A percentile compares a stretch with the other conserved stretches of the same genome.
These are phyloP conservation scores for Heliconius hortense DNA, from an alignment of 2,888 invertebrate genomes.

Conservation along the genomic window DNA sequence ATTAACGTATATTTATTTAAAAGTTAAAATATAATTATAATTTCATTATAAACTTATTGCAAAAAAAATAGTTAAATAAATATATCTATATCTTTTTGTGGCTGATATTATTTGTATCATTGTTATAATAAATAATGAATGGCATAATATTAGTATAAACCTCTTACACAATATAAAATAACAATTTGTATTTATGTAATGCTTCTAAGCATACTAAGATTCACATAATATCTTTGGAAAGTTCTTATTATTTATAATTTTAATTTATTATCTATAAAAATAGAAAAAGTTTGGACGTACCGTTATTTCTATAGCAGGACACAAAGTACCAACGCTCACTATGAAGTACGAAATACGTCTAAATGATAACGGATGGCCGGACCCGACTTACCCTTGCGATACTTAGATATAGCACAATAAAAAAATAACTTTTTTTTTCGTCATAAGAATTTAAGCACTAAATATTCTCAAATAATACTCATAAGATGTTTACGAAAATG, in stretches of 20 bases:
- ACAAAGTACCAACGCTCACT: not conserved
- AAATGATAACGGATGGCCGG: conserved; percentile 4
- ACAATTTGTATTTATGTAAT: not conserved
- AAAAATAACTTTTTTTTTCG: not conserved
- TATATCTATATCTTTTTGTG: not conserved
- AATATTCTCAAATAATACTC: not conserved
- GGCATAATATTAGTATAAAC: not conserved
- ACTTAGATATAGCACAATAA: not conserved
- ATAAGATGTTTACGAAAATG: not conserved
- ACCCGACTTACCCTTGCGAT: not conserved
- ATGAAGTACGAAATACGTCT: conserved; percentile 10
- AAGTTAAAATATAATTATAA: not conserved
- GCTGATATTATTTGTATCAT: not conserved
- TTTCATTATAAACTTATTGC: not conserved
- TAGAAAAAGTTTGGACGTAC: not conserved
- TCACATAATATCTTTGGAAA: not conserved
- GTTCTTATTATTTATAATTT: not conserved
- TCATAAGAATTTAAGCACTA: not conserved
- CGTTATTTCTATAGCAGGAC: not conserved
- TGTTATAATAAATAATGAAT: not conserved
- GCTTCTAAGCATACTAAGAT: not conserved
- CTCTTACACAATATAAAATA: not conserved
- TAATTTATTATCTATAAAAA: not conserved
- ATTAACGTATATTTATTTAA: not conserved
- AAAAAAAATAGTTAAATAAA: not conserved